Base-by-base conservation (phyloP, 1,140 invertebrate genomes). In the Nasonia giraulti region DNA sequence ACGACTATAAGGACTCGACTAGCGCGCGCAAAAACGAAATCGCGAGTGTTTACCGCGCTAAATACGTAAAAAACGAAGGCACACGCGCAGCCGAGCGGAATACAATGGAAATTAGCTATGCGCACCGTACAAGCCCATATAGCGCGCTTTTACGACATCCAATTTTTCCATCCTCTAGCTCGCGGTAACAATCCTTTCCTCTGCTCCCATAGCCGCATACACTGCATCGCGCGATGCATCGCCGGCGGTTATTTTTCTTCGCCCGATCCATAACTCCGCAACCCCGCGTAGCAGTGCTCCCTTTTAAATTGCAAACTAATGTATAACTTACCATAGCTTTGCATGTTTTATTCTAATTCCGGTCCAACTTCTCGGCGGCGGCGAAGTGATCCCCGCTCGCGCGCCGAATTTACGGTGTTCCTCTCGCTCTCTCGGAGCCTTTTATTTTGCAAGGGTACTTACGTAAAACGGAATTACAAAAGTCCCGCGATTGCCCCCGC, bases 381-480 rank as follows among this genome's bases (percentile, higher is more conserved):
- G 20, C 20, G 55, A n/a, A n/a, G 55, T 62, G 55, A 62, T 50
- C n/a, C 20, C 47, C 75, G 75, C 73, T 37, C 62, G 20, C 40
- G 23, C 76, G 23, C 50, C 78, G 55, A 44, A 69, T 80, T 44
- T n/a, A 69, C 78, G 7, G 62, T 14, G 78, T 81, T 37, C 20
- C 66, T 37, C 27, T 27, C 27, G 27, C 27, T 27, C 27, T 27
- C 27, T 17, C 62, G 40, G 11, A 37, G 14, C 40, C 31, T 81
- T 81, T 81, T 81, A 47, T 81, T 81, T 73, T 55, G 40, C 44
- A 73, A 73, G 66, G 40, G 68, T 75, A 74, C 71, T 82, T 82
- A 75, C 47, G 68, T 69, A 74, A 81, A 74, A 31, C 71, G 50
- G 31, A 82, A 82, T 82, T 82, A 62, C 80, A 75, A 82, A 62